Evolutionary conservation across 2,797 vertebrate species (phyloP).

Genomic region (Rhinoraja longicauda): DNA sequence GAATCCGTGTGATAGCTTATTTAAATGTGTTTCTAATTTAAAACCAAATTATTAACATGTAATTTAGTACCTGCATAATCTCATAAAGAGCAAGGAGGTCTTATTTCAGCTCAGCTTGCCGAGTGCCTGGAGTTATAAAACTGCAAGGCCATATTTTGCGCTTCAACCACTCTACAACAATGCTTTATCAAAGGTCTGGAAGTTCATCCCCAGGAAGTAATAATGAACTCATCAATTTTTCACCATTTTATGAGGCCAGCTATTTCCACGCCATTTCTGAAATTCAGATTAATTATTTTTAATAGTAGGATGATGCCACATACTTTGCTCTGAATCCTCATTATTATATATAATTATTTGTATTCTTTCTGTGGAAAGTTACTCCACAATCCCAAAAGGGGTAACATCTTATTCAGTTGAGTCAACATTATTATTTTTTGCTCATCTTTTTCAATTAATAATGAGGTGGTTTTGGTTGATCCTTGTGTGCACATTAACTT

Average conservation of each 20-base stretch:
- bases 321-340: not conserved
- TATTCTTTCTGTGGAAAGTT: not conserved
- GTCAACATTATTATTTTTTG: not conserved
- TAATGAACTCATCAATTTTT: no score
- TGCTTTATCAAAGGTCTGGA: not conserved
- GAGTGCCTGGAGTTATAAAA: not conserved
- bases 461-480: not conserved
- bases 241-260: no score
- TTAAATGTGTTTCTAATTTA: not conserved
- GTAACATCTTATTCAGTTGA: not conserved
- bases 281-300: not conserved
- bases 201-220: no score
- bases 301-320: not conserved
- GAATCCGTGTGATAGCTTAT: not conserved
- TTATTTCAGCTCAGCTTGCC: not conserved
- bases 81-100: not conserved
- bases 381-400: not conserved
- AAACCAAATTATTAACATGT: not conserved
- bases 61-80: not conserved
- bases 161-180: not conserved
- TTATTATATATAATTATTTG: not conserved
- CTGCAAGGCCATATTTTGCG: not conserved
- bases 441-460: not conserved
- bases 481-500: not conserved
- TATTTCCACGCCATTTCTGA: no score